Evolutionary conservation across 1,140 invertebrate species (phyloP).

Genomic region (Amphibalanus amphitrite): DNA sequence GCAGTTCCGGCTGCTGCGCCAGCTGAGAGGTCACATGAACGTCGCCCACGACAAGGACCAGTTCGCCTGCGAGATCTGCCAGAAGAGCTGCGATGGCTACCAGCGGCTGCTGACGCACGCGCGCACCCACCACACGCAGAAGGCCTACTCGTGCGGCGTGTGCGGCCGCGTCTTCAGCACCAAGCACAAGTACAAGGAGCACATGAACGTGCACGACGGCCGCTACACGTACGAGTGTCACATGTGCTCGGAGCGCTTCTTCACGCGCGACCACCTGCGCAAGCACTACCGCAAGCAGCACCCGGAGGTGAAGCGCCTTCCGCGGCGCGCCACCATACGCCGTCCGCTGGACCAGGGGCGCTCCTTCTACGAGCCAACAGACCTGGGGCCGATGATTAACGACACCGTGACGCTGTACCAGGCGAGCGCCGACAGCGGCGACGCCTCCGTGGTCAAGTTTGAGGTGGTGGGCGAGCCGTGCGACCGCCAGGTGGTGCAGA

Average conservation of each 20-base stretch:
- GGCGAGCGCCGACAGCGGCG: background rate
- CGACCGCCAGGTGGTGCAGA: background rate
- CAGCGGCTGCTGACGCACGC: background rate
- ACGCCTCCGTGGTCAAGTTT: background rate
- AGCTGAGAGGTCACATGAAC: background rate
- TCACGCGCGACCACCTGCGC: background rate
- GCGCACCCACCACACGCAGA: background rate
- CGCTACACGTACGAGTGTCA: background rate
- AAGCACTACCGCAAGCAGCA: background rate
- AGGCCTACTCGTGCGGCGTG: background rate
- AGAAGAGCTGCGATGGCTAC: background rate
- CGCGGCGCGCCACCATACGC: background rate
- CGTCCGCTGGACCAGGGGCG: background rate
- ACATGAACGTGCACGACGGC: background rate
- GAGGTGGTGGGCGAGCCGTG: background rate
- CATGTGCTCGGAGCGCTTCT: background rate
- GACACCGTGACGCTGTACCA: background rate
- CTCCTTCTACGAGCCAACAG: background rate
- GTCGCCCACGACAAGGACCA: background rate
- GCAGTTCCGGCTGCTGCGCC: background rate
- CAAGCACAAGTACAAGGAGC: background rate
- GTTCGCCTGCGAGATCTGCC: background rate
- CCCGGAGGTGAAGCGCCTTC: background rate
- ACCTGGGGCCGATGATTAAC: background rate
- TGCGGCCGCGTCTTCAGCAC: background rate